Conservation (phyloP, 2,888 invertebrate species). For the Meliscaeva auricollis region DNA sequence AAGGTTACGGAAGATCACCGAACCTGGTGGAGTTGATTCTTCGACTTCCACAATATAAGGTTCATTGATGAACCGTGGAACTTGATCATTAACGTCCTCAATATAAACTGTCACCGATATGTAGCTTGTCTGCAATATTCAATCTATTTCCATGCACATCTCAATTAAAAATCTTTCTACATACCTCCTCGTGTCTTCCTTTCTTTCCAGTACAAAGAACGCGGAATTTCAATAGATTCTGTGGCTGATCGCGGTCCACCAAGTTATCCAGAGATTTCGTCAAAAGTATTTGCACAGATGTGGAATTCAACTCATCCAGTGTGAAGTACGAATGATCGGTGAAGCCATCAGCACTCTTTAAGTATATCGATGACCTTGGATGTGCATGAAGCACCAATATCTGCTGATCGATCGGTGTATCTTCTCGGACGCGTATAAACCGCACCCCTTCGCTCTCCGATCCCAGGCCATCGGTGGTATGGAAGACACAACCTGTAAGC, state of each 20-base stretch:
- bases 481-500: conserved; percentile 92
- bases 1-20: conserved; percentile 92
- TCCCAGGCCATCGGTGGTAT: conserved; percentile 86
- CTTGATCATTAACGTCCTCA: conserved; percentile 94
- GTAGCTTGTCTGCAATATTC: conserved; percentile 88
- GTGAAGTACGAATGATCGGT: conserved; percentile 83
- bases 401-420: conserved; percentile 90
- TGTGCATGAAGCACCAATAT: conserved; percentile 92
- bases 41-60: conserved; percentile 93
- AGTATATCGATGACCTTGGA: conserved; percentile 86
- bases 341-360: conserved; percentile 81
- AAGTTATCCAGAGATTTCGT: conserved; percentile 91
- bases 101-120: conserved; percentile 94
- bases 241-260: conserved; percentile 92
- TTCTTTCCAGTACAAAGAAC: conserved; percentile 87
- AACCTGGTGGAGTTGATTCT: conserved; percentile 90
- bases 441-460: conserved; percentile 89
- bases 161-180: not conserved
- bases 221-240: conserved; percentile 93
- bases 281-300: conserved; percentile 90
- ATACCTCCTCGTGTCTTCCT: conserved; percentile 82
- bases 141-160: not conserved
- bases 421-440: conserved; percentile 94
- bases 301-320: conserved; percentile 89
- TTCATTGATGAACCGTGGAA: conserved; percentile 90